A percentile compares a stretch with the other conserved stretches of the same genome.
phyloP scores from a whole-genome alignment of 2,797 vertebrate genomes.

The Sebastes hubbsi region DNA sequence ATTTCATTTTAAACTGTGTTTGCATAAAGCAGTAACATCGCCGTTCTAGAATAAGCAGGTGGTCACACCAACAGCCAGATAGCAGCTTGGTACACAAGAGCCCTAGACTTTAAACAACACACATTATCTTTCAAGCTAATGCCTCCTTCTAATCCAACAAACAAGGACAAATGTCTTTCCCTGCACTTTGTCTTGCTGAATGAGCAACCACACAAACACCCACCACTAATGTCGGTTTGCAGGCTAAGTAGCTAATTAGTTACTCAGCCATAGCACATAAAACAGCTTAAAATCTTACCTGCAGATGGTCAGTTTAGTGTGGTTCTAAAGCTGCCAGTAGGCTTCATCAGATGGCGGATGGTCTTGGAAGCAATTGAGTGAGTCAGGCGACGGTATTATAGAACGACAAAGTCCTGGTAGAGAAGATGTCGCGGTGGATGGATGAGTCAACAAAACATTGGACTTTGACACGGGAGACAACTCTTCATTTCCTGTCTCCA shows the following conservation, averaged over 20 bases:
- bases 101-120: not conserved
- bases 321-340: not conserved
- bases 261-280: not conserved
- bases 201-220: not conserved
- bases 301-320: not conserved
- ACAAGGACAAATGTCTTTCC: not conserved
- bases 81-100: constrained; percentile 1
- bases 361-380: not conserved
- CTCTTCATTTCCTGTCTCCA: not conserved
- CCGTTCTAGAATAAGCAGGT: not conserved
- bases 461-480: not conserved
- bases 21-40: not conserved
- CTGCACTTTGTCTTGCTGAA: not conserved
- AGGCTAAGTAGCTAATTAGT: not conserved
- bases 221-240: not conserved
- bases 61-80: not conserved
- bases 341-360: not conserved
- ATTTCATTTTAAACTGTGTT: not conserved
- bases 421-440: not conserved
- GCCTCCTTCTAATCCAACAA: not conserved
- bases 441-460: not conserved
- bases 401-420: not conserved
- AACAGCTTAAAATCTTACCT: not conserved
- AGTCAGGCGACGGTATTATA: not conserved
- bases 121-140: not conserved